These are phyloP conservation scores for Phragmatobia fuliginosa DNA, from an alignment of 2,888 invertebrate genomes.

Conservation along the genomic window DNA sequence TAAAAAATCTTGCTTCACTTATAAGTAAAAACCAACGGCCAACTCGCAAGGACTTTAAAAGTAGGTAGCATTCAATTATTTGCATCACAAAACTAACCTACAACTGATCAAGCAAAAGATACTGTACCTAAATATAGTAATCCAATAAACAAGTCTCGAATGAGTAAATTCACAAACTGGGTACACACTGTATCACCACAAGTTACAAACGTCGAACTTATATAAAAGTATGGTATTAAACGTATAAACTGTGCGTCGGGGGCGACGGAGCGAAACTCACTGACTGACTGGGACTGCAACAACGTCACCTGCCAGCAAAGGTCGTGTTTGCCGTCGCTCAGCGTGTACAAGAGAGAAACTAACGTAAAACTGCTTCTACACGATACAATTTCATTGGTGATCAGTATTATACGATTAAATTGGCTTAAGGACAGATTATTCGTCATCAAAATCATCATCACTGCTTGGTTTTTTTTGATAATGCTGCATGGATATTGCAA, in stretches of 20 bases:
- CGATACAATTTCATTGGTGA: background rate
- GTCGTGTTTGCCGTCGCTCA: slow-evolving; percentile 17
- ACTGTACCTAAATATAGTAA: slow-evolving; percentile 30
- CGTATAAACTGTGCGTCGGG: slow-evolving; percentile 52
- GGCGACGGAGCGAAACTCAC: slow-evolving; percentile 69
- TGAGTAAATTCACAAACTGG: background rate
- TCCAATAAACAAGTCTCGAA: slow-evolving; percentile 16
- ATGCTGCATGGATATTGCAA: background rate
- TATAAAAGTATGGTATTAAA: slow-evolving; percentile 22
- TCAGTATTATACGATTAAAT: background rate
- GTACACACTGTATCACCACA: slow-evolving; percentile 8
- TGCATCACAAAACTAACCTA: background rate
- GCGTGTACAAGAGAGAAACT: background rate
- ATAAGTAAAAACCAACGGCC: background rate
- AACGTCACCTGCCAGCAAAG: slow-evolving; percentile 27
- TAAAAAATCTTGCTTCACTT: background rate
- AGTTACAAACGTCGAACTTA: slow-evolving; percentile 13
- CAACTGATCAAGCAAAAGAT: background rate
- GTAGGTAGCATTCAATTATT: background rate
- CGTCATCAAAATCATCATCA: background rate
- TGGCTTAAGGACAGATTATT: background rate
- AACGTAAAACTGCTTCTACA: background rate
- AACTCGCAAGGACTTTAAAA: slow-evolving; percentile 12
- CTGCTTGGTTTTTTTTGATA: background rate
- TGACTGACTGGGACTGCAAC: slow-evolving; percentile 51